Percentiles rank a stretch among this genome's conserved stretches.
Evolutionary conservation across 2,113 vertebrate species (phyloP).

Genomic region (Ailurus styani): DNA sequence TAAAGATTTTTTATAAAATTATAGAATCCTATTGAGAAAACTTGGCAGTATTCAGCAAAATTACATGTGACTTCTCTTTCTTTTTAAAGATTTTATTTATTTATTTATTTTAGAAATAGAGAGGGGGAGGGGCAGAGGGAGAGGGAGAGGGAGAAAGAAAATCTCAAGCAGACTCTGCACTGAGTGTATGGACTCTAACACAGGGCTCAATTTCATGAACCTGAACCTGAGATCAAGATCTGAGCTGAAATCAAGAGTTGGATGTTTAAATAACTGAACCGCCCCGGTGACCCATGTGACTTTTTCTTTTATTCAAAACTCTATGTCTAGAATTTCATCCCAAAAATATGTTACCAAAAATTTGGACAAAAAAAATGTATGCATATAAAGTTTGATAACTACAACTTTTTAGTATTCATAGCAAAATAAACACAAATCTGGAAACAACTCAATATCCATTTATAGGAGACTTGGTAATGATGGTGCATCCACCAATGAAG

Average conservation of each 20-base stretch:
- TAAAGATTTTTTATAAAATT: not conserved
- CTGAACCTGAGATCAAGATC: not conserved
- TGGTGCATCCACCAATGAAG: not conserved
- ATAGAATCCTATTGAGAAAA: not conserved
- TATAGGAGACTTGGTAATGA: not conserved
- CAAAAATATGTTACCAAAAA: not conserved
- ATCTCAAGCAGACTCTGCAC: not conserved
- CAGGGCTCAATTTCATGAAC: not conserved
- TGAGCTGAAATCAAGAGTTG: not conserved
- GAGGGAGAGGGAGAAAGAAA: not conserved
- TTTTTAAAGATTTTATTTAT: not conserved
- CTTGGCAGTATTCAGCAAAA: not conserved
- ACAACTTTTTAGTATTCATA: not conserved
- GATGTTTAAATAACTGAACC: not conserved
- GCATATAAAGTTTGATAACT: not conserved
- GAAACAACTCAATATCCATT: not conserved
- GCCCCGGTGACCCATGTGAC: not conserved
- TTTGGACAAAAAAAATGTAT: not conserved
- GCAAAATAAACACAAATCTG: not conserved
- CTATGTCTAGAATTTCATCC: not conserved
- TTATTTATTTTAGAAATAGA: not conserved
- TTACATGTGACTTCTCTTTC: not conserved
- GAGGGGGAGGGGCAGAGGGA: not conserved
- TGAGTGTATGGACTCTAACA: not conserved
- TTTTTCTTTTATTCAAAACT: not conserved